These are phyloP conservation scores for Drosophila paranaensis DNA, from an alignment of 2,888 invertebrate species.

Conservation along the genomic window DNA sequence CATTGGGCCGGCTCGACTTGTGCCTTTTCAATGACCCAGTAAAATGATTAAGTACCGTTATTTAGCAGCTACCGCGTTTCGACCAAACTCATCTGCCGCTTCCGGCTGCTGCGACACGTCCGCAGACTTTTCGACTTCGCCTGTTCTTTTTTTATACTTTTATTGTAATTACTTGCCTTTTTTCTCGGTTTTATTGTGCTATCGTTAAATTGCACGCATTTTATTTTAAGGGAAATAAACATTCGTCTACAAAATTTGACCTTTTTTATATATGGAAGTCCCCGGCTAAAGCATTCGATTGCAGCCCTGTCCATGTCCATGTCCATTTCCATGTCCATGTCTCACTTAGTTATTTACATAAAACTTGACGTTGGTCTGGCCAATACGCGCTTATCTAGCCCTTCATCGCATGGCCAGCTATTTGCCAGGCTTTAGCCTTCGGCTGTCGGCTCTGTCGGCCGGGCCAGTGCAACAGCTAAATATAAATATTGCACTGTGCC, in stretches of 20 bases:
- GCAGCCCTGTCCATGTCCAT: neutral
- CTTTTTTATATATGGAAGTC: neutral
- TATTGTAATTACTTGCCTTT: constrained; percentile 26
- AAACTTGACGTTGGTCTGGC: neutral
- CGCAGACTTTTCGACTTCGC: neutral
- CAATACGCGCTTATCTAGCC: neutral
- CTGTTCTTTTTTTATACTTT: constrained; percentile 2
- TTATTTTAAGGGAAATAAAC: neutral
- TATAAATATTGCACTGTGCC: constrained; percentile 5
- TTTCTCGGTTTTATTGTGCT: constrained; percentile 31
- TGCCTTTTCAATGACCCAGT: constrained; percentile 62
- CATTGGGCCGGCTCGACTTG: constrained; percentile 19
- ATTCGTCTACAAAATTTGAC: neutral
- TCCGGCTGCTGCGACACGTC: neutral
- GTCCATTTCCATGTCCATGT: too few species aligned
- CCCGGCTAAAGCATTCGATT: neutral
- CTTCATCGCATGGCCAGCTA: neutral
- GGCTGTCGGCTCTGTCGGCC: neutral
- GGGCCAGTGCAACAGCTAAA: neutral
- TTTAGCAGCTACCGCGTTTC: constrained; percentile 46
- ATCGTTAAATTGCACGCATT: constrained; percentile 39
- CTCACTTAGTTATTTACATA: neutral
- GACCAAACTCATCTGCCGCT: constrained; percentile 1
- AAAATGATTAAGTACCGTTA: constrained; percentile 72
- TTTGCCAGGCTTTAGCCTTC: constrained; percentile 10